phyloP scores from a whole-genome alignment of 2,888 invertebrate genomes.

The Caenorhabditis sp. region DNA sequence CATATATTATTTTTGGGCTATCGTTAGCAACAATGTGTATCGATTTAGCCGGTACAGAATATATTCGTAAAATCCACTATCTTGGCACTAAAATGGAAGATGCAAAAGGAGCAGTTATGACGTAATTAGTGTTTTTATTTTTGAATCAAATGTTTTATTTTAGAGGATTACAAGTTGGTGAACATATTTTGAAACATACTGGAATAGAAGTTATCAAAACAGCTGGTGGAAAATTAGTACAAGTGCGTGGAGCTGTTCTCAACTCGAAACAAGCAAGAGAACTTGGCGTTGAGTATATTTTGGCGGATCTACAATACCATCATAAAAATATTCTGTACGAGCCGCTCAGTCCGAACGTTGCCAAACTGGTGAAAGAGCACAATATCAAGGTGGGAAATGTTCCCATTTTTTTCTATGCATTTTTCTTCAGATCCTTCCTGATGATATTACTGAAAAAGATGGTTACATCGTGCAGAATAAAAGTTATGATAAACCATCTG shows the following conservation, averaged over 20 bases:
- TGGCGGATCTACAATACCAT: slow-evolving; percentile 61
- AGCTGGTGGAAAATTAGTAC: slow-evolving; percentile 69
- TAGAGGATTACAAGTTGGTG: slow-evolving; percentile 68
- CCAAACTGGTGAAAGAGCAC: slow-evolving; percentile 63
- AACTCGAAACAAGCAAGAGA: slow-evolving; percentile 64
- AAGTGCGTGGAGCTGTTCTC: slow-evolving; percentile 64
- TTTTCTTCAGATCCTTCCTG: slow-evolving; percentile 65
- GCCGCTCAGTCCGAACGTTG: slow-evolving; percentile 66
- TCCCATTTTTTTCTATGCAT: neutral
- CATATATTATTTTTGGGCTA: slow-evolving; percentile 70
- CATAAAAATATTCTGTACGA: slow-evolving; percentile 70
- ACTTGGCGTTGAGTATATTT: slow-evolving; percentile 61
- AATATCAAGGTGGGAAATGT: slow-evolving; percentile 64
- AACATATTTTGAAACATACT: slow-evolving; percentile 69
- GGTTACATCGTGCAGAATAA: slow-evolving; percentile 68
- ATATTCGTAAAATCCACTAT: slow-evolving; percentile 70
- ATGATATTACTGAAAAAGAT: slow-evolving; percentile 67
- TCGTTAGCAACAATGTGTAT: slow-evolving; percentile 71
- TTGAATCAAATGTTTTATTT: slow-evolving; percentile 13
- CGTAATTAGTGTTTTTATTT: no score
- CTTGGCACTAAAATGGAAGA: slow-evolving; percentile 70
- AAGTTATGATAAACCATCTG: slow-evolving; percentile 58
- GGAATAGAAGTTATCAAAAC: slow-evolving; percentile 70
- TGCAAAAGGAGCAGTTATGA: slow-evolving; percentile 69
- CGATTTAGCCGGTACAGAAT: slow-evolving; percentile 70